Percentiles rank a stretch among this genome's conserved stretches.
These are phyloP conservation scores for Orchestes rusci DNA, from an alignment of 2,888 invertebrate genomes.

Conservation along the genomic window DNA sequence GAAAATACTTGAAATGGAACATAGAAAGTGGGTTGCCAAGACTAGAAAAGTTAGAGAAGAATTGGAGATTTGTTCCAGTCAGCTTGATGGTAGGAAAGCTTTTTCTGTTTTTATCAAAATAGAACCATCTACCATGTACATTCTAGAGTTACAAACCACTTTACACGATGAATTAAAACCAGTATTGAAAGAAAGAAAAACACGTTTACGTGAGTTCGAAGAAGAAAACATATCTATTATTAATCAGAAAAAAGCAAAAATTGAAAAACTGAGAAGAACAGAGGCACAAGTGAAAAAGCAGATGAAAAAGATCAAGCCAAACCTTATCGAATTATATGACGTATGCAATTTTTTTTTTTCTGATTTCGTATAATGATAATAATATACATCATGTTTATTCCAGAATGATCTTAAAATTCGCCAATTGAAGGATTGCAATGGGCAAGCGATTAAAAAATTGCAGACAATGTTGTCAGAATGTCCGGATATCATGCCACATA, in stretches of 20 bases:
- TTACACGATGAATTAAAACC: slow-evolving; percentile 17
- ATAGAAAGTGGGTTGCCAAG: slow-evolving; percentile 25
- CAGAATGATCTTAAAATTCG: slow-evolving; percentile 52
- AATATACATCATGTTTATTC: slow-evolving; percentile 30
- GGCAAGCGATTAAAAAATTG: slow-evolving; percentile 49
- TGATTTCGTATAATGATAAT: slow-evolving; percentile 2
- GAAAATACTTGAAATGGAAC: slow-evolving; percentile 43
- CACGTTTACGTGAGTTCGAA: slow-evolving; percentile 27
- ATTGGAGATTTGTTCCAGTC: slow-evolving; percentile 30
- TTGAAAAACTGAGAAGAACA: slow-evolving; percentile 45
- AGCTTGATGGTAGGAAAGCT: slow-evolving; percentile 28
- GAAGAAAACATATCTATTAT: slow-evolving; percentile 31
- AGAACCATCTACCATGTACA: too few relatives aligned
- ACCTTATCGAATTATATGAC: slow-evolving; percentile 35
- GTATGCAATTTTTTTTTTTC: slow-evolving; percentile 27
- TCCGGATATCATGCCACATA: slow-evolving; percentile 34
- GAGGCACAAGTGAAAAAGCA: slow-evolving; percentile 43
- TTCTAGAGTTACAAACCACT: slow-evolving; percentile 14
- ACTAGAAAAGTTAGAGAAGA: slow-evolving; percentile 31
- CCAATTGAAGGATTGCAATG: slow-evolving; percentile 54
- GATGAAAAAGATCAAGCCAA: slow-evolving; percentile 41
- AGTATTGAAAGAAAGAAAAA: slow-evolving; percentile 25
- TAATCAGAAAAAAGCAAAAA: slow-evolving; percentile 34
- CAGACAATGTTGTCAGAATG: slow-evolving; percentile 44
- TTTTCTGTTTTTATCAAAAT: neutral